Base-by-base conservation (phyloP, 1,140 invertebrate genomes). In the Lucilia cuprina region DNA sequence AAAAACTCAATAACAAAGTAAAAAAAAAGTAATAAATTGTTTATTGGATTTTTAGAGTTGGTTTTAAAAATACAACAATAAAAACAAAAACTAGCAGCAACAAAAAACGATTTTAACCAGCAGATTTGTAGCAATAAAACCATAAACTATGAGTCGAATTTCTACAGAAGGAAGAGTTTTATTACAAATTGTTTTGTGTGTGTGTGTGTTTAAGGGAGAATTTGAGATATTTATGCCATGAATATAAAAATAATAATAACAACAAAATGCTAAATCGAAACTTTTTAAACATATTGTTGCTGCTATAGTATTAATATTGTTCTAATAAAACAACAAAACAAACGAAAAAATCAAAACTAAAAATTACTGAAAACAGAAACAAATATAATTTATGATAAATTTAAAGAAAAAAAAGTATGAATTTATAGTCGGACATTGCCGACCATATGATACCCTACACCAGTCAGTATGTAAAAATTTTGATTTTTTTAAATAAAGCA, bases 11-110 rank as follows among this genome's bases (percentile, higher is more conserved):
- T 77, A 35, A 34, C 74, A 77, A 35, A 41, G 30, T 41, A 14
- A 35, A 49, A 30, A 30, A 78, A 49, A 80, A 21, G 47, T 49
- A 80, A 80, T 80, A 50, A 80, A 80, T 49, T 49, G 41, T 80
- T 80, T 47, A 80, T 80, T 80, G 77, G 77, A 80, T 80, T 50
- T 80, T 49, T 49, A 13, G 74, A 14, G 75, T 17, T 74, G 70
- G 75, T 41, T 78, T 34, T 60, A 5, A 7, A 17, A 60, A 60
- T 21, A 21, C 65, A 70, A 25, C 5, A 70, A 21, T 30, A 30
- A 21, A 21, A 21, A 70, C 21, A 19, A n/a, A 70, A 10, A 70
- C 65, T n/a, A 12, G n/a, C 21, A 19, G 19, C n/a, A 70, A 70
- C 60, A 8, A 21, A 60, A 60, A 60, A 60, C 14, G 55, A n/a